Conservation (phyloP, 2,888 invertebrate species). For the Phalera bucephala region DNA sequence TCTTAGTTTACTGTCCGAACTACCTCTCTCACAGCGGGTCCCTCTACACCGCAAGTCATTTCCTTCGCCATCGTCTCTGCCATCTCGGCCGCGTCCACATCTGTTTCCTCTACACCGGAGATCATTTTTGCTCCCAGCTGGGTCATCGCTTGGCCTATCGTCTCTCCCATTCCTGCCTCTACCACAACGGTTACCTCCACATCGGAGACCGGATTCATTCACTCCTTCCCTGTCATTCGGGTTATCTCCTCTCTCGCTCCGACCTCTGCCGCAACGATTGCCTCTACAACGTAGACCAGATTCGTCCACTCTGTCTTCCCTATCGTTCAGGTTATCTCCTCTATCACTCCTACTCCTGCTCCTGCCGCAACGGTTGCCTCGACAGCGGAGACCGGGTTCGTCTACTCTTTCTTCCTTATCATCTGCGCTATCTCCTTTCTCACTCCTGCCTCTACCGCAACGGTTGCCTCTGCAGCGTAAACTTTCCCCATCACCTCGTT, state of each 20-base stretch:
- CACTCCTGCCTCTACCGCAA: constrained; percentile 5
- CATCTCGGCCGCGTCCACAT: not conserved
- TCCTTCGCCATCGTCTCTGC: not conserved
- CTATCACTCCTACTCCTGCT: not conserved
- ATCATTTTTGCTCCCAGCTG: not conserved
- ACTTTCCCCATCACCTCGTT: too few relatives aligned
- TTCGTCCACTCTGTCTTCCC: constrained; percentile 3
- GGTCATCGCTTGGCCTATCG: not conserved
- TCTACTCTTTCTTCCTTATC: constrained; percentile 4
- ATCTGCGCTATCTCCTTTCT: not conserved
- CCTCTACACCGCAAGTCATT: not conserved
- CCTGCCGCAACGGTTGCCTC: constrained; percentile 8
- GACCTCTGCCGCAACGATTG: constrained; percentile 5
- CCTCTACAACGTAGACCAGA: constrained; percentile 11
- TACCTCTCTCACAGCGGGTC: not conserved
- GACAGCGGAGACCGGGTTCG: constrained; percentile 8
- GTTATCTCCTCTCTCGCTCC: constrained; percentile 1
- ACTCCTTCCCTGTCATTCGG: not conserved
- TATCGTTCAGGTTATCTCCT: too few relatives aligned
- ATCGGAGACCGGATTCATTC: constrained; percentile 7
- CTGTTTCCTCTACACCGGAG: not conserved
- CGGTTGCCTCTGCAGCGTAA: constrained; percentile 12
- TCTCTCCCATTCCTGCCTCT: not conserved
- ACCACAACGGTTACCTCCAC: constrained; percentile 10
- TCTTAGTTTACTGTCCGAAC: not conserved